A percentile compares a stretch with the other conserved stretches of the same genome.
Conservation (phyloP, 2,113 vertebrate genomes). For the Serranochromis macrocephalus region DNA sequence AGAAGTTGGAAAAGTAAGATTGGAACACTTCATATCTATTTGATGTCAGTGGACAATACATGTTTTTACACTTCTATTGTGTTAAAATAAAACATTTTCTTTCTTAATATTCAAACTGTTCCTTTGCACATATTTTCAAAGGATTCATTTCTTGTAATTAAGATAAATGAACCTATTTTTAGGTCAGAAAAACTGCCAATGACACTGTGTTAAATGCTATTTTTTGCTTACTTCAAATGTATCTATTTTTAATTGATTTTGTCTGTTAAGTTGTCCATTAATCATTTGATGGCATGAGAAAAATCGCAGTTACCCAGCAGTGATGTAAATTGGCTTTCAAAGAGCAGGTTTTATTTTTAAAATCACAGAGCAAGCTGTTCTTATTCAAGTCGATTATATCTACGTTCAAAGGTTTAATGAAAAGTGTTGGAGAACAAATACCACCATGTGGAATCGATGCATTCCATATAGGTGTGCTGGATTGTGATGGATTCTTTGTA, state of each 20-base stretch:
- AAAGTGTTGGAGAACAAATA: conserved; percentile 43
- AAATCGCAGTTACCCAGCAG: conserved; percentile 45
- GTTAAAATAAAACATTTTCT: not conserved
- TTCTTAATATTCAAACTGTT: not conserved
- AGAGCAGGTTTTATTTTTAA: conserved; percentile 62
- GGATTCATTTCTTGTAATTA: not conserved
- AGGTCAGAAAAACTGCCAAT: not conserved
- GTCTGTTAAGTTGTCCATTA: conserved; percentile 46
- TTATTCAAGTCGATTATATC: conserved; percentile 39
- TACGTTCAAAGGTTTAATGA: conserved; percentile 23
- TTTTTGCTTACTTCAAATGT: conserved; percentile 41
- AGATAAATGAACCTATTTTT: conserved; percentile 16
- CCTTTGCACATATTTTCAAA: conserved; percentile 23
- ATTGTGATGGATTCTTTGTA: conserved; percentile 18
- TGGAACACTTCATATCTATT: not conserved
- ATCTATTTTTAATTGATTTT: conserved; percentile 67
- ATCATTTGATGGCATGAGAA: conserved; percentile 55
- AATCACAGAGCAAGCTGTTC: conserved; percentile 12
- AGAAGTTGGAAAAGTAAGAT: conserved; percentile 23
- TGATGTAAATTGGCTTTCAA: conserved; percentile 56
- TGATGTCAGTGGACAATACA: not conserved
- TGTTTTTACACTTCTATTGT: not conserved
- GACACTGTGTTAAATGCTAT: conserved; percentile 29
- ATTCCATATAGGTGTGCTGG: not conserved
- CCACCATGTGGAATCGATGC: conserved; percentile 24